Percentiles rank a stretch among this genome's conserved stretches.
phyloP scores from a whole-genome alignment of 2,797 vertebrate genomes.

The Apodemus agrarius region DNA sequence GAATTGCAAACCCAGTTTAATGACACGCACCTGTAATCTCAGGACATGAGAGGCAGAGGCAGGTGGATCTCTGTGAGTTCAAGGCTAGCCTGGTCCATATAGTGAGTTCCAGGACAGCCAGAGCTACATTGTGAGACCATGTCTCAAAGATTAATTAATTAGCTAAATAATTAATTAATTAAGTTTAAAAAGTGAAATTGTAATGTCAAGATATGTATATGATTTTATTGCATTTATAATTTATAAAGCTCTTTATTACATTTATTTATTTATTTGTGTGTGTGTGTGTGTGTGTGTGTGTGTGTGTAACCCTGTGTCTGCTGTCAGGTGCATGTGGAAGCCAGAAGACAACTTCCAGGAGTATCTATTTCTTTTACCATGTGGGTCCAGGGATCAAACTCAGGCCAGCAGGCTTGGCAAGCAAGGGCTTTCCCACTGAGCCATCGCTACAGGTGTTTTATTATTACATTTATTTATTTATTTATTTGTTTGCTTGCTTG shows the following conservation, averaged over 20 bases:
- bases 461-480: not conserved
- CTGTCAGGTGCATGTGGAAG: accelerated
- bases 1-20: not conserved
- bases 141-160: not conserved
- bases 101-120: not conserved
- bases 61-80: not conserved
- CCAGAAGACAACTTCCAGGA: not conserved
- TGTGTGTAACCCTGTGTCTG: not conserved
- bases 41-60: not conserved
- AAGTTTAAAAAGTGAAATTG: not conserved
- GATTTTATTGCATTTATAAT: not conserved
- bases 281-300: not conserved
- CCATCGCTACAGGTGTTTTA: too few species aligned
- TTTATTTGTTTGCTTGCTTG: not conserved
- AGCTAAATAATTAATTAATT: not conserved
- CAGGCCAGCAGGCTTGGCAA: not conserved
- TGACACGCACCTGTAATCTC: not conserved
- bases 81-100: too few species aligned
- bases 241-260: not conserved
- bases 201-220: not conserved
- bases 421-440: not conserved
- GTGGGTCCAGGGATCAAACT: not conserved
- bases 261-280: not conserved
- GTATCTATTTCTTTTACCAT: not conserved
- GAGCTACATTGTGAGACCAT: not conserved